Evolutionary conservation across 2,888 invertebrate species (phyloP).

Genomic region (Hypomecis punctinalis): DNA sequence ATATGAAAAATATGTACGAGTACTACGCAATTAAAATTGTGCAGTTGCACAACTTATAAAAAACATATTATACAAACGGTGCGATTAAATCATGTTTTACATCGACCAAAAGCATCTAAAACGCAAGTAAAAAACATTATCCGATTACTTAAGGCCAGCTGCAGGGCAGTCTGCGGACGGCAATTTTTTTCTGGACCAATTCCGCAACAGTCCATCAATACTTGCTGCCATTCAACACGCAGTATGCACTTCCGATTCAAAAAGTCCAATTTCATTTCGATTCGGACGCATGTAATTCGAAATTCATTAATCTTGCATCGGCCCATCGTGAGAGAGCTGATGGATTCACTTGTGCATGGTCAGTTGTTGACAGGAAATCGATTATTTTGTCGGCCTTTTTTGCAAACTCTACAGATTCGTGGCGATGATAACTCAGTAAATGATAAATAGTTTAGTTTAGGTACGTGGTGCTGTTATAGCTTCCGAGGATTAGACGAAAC

Average conservation of each 20-base stretch:
- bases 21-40: no score
- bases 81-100: conserved; percentile 28
- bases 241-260: conserved; percentile 78
- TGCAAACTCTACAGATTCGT: conserved; percentile 15
- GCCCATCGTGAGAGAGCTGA: conserved; percentile 56
- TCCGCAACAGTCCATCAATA: conserved; percentile 75
- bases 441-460: no score
- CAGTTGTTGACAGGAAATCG: conserved; percentile 84
- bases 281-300: conserved; percentile 81
- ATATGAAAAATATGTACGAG: no score
- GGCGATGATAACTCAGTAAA: no score
- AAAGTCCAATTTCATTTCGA: conserved; percentile 79
- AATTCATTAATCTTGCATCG: conserved; percentile 79
- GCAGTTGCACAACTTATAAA: neutral
- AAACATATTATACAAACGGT: conserved; percentile 30
- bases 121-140: conserved; percentile 71
- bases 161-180: conserved; percentile 73
- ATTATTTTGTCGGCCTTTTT: conserved; percentile 52
- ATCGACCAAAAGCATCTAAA: conserved; percentile 39
- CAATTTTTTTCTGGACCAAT: conserved; percentile 61
- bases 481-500: no score
- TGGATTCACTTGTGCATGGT: conserved; percentile 78
- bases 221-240: conserved; percentile 69
- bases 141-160: conserved; percentile 80
- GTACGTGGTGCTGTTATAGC: no score